Evolutionary conservation across 2,888 invertebrate genomes (phyloP), one percentile per base, ranked within the genome.

Genomic region (Clepsis dumicolana): DNA sequence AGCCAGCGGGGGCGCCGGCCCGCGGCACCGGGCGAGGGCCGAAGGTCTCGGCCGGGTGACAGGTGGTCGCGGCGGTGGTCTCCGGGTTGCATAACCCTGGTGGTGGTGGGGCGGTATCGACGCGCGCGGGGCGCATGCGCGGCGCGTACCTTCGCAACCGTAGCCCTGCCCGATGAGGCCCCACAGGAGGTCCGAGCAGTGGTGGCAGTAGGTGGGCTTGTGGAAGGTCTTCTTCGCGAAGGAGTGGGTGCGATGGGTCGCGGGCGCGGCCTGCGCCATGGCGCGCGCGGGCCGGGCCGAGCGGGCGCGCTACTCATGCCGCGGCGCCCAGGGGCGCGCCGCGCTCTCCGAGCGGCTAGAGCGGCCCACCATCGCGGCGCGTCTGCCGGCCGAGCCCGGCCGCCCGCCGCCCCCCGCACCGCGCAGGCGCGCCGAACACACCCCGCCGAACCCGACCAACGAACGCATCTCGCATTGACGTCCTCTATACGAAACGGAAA

Each of bases 211-310:
- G 87, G 99, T 98, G 93, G 99, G 99, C 96, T 99, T 99, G 95
- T 99, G 99, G 96, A 99, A 99, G 94, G 99, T 99, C 95, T 99
- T 99, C 97, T 99, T 99, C 94, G 97, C 97, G 96, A 99, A 99
- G 96, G 97, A 98, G 96, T 99, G 99, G 91, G 94, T 94, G 94
- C 94, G 93, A 92, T 94, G 94, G 89, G 94, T 94, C 94, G 94
- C 94, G 93, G 93, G 94, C 93, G 91, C 92, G 93, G 93, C 93
- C 93, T 92, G 93, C 93, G 93, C 93, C 93, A 91, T 92, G 91
- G 91, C 91, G 90, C 90, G 92, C 92, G 85, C 89, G 89, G 90
- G 92, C 91, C 93, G 91, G 89, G 91, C 91, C 90, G 89, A 85
- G 89, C 89, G 81, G 85, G 88, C 91, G 91, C 91, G 90, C 92